Evolutionary conservation across 2,888 invertebrate genomes (phyloP).

Genomic region (Tanypteryx hageni): DNA sequence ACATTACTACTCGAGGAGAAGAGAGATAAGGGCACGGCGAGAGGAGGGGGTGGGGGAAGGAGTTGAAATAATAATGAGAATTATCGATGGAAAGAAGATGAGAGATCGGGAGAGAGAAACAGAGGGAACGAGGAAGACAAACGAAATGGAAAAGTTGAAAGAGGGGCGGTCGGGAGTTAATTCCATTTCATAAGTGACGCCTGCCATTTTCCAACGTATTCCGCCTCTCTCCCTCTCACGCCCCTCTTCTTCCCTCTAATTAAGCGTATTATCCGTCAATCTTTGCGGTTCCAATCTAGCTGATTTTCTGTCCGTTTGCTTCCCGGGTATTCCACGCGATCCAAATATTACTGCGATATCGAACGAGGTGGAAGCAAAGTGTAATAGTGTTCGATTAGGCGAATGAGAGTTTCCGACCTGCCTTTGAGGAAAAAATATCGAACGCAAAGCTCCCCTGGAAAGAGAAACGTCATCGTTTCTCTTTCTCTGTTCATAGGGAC

Average conservation of each 20-base stretch:
- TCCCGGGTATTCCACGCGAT: not conserved
- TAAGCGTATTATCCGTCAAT: not conserved
- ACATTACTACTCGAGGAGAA: no score
- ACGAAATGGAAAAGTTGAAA: not conserved
- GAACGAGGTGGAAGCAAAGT: not conserved
- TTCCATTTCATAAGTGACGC: not conserved
- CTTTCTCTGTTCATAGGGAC: no score
- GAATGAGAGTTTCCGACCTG: no score
- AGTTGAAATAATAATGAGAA: slow-evolving; percentile 1
- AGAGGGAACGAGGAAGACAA: not conserved
- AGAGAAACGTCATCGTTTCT: no score
- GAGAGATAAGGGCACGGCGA: not conserved
- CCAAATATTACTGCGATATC: not conserved
- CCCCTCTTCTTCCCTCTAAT: not conserved
- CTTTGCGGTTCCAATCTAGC: not conserved
- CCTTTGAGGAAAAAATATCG: no score
- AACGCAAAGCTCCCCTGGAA: no score
- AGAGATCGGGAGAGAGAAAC: not conserved
- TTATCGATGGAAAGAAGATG: not conserved
- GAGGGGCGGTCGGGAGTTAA: not conserved
- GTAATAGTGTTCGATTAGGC: no score
- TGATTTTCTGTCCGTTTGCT: not conserved
- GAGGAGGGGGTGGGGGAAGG: not conserved
- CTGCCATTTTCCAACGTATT: slow-evolving; percentile 8
- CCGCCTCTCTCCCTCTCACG: not conserved